These are phyloP conservation scores for Heliconius aoede DNA, from an alignment of 2,888 invertebrate genomes.

Conservation along the genomic window DNA sequence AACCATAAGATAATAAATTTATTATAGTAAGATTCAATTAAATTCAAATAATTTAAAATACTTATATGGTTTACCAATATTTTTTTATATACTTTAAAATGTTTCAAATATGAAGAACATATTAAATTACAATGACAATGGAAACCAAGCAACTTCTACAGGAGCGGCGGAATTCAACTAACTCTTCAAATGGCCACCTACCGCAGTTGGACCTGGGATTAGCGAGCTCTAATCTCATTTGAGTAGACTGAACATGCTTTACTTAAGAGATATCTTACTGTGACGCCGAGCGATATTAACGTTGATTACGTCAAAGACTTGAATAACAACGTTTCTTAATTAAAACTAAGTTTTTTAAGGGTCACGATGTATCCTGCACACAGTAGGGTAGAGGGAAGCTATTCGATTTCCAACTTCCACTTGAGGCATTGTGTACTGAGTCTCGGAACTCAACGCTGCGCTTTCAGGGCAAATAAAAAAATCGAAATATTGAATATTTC, in stretches of 20 bases:
- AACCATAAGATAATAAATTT: not conserved
- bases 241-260: slow-evolving; percentile 43
- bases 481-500: too few relatives aligned
- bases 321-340: not conserved
- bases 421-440: too few relatives aligned
- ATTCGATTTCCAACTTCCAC: too few relatives aligned
- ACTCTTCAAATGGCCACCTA: slow-evolving; percentile 72
- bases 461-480: too few relatives aligned
- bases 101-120: not conserved
- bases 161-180: slow-evolving; percentile 62
- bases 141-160: slow-evolving; percentile 52
- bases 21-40: not conserved
- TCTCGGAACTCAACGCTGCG: too few relatives aligned
- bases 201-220: slow-evolving; percentile 73
- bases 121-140: not conserved
- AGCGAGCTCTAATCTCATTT: slow-evolving; percentile 54
- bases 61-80: not conserved
- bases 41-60: not conserved
- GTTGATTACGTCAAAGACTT: slow-evolving; percentile 7
- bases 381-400: too few relatives aligned
- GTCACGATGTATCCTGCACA: too few relatives aligned
- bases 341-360: not conserved
- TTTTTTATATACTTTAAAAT: not conserved
- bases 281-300: slow-evolving; percentile 28
- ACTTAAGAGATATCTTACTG: slow-evolving; percentile 37